These are phyloP conservation scores for Heteromormyrus szaboi DNA, from an alignment of 2,797 vertebrate genomes.

Conservation along the genomic window DNA sequence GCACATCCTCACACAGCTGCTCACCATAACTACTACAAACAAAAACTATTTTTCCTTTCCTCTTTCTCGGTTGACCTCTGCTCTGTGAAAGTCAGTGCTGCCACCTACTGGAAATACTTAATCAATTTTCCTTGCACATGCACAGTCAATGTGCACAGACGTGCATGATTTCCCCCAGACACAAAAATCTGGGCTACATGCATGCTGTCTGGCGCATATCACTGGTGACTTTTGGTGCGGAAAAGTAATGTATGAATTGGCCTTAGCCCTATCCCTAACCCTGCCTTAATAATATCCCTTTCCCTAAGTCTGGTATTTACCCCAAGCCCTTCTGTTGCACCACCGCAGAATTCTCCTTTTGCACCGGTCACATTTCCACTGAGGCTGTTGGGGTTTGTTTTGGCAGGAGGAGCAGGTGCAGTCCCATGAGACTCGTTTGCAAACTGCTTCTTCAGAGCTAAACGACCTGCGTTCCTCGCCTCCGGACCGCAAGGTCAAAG, in stretches of 20 bases:
- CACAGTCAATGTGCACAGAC: neutral
- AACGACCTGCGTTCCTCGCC: constrained; percentile 66
- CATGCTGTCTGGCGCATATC: neutral
- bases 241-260: neutral
- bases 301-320: neutral
- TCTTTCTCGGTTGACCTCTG: neutral
- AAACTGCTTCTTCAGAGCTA: constrained; percentile 74
- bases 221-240: neutral
- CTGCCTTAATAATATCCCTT: neutral
- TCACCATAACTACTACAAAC: neutral
- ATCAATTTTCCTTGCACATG: neutral
- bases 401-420: constrained; percentile 86
- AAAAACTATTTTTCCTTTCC: neutral
- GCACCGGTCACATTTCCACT: neutral
- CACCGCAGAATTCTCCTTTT: neutral
- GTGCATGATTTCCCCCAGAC: neutral
- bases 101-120: neutral
- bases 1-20: neutral
- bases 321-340: neutral
- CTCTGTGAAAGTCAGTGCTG: neutral
- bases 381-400: neutral
- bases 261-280: neutral
- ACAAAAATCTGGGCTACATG: neutral
- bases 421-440: constrained; percentile 81
- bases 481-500: constrained; percentile 75